Percentiles rank a stretch among this genome's conserved stretches.
These are phyloP conservation scores for Strigamia maritima DNA, from an alignment of 2,888 invertebrate species.

Conservation along the genomic window DNA sequence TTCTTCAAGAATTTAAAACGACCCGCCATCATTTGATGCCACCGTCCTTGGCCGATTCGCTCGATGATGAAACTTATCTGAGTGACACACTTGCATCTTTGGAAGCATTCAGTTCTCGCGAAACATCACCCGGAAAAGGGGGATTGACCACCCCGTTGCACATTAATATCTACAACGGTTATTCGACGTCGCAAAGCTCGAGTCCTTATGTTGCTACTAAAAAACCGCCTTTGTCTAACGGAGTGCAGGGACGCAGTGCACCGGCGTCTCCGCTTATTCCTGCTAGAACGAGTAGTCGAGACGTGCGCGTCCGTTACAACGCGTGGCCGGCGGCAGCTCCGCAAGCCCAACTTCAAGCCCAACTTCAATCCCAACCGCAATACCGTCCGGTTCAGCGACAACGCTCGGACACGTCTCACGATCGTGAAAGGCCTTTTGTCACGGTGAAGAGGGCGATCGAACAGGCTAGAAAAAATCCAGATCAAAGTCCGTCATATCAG, in stretches of 20 bases:
- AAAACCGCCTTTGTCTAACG: constrained; percentile 42
- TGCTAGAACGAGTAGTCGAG: constrained; percentile 50
- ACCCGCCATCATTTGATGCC: constrained; percentile 52
- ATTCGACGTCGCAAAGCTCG: constrained; percentile 31
- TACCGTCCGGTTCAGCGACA: constrained; percentile 51
- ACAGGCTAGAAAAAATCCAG: constrained; percentile 29
- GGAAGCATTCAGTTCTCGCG: constrained; percentile 57
- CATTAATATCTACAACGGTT: constrained; percentile 58
- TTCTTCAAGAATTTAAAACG: constrained; percentile 60
- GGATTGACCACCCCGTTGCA: constrained; percentile 62
- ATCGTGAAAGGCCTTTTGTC: constrained; percentile 63
- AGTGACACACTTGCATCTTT: constrained; percentile 75
- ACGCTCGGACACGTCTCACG: constrained; percentile 50
- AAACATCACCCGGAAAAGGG: constrained; percentile 43
- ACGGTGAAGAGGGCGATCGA: constrained; percentile 62
- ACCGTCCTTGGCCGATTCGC: constrained; percentile 51
- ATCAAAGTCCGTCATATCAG: constrained; percentile 24
- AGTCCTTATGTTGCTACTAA: constrained; percentile 37
- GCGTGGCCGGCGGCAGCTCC: constrained; percentile 50
- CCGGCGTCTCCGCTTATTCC: constrained; percentile 58
- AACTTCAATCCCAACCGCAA: constrained; percentile 48
- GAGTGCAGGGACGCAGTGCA: constrained; percentile 41
- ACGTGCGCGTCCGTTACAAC: constrained; percentile 43
- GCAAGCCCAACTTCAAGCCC: constrained; percentile 45
- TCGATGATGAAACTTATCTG: constrained; percentile 65